Conservation (phyloP, 2,113 vertebrate genomes). For the Leptocoma aspasia region DNA sequence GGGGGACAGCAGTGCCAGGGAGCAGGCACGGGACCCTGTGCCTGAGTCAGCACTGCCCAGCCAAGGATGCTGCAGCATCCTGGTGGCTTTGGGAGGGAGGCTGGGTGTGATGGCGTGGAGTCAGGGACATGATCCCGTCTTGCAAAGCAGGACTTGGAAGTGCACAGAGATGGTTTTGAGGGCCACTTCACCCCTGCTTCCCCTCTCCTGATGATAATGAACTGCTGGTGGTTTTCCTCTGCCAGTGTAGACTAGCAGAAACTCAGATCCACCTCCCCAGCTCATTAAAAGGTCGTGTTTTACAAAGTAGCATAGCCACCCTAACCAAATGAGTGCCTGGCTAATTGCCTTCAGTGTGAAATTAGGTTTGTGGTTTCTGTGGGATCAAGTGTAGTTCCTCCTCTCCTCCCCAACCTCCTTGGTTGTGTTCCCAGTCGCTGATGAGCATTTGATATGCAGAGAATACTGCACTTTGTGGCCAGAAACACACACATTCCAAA, state of each 20-base stretch:
- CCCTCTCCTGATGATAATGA: neutral
- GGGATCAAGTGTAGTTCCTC: neutral
- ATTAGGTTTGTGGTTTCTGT: neutral
- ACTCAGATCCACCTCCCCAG: neutral
- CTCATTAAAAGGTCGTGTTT: neutral
- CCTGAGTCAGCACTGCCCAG: neutral
- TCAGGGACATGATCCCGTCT: rapidly evolving
- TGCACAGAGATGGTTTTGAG: neutral
- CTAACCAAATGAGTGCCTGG: neutral
- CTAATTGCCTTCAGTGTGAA: neutral
- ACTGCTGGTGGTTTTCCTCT: neutral
- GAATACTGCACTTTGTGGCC: neutral
- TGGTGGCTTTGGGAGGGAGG: neutral
- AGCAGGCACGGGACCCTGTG: rapidly evolving
- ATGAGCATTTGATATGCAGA: neutral
- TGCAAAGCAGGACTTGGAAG: neutral
- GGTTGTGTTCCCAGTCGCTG: neutral
- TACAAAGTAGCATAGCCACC: neutral
- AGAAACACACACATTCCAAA: rapidly evolving
- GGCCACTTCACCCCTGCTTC: neutral
- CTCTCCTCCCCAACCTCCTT: neutral
- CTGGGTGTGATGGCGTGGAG: rapidly evolving
- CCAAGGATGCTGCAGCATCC: neutral
- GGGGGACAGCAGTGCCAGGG: neutral
- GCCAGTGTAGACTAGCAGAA: neutral